Percentiles rank a stretch among this genome's conserved stretches.
These are phyloP conservation scores for Beroe ovata DNA, from an alignment of 37 sponge, comb jelly and placozoan genomes.

Conservation along the genomic window DNA sequence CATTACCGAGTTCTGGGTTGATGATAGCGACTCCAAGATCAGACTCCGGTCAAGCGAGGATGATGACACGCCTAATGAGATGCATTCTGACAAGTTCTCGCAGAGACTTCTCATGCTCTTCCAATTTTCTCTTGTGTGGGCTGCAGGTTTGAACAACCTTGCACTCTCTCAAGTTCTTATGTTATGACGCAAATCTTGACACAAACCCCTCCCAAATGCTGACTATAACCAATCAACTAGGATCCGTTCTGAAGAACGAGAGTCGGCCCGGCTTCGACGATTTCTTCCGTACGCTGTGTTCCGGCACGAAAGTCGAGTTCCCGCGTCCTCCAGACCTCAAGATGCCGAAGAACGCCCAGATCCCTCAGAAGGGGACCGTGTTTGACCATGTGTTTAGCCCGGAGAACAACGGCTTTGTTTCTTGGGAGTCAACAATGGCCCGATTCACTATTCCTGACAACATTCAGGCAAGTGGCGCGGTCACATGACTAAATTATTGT, in stretches of 20 bases:
- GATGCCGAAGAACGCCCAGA: constrained; percentile 78
- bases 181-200: too few species aligned
- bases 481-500: constrained; percentile 10
- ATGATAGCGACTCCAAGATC: constrained; percentile 38
- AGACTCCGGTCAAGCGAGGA: constrained; percentile 57
- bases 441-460: constrained; percentile 20
- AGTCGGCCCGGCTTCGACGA: constrained; percentile 89
- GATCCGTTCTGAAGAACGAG: constrained; percentile 84
- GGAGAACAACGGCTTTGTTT: constrained; percentile 41
- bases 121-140: constrained; percentile 94
- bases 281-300: constrained; percentile 87
- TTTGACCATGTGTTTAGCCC: constrained; percentile 49
- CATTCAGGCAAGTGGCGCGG: not conserved
- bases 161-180: too few species aligned
- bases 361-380: constrained; percentile 55
- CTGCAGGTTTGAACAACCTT: constrained; percentile 72
- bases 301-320: constrained; percentile 83
- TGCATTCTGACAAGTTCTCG: constrained; percentile 67
- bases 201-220: too few species aligned
- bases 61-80: constrained; percentile 45
- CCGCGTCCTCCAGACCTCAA: constrained; percentile 81
- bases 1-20: constrained; percentile 62
- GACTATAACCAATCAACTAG: too few species aligned
- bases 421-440: constrained; percentile 53
- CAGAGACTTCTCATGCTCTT: constrained; percentile 83